These are phyloP conservation scores for Choreutis nemorana DNA, from an alignment of 2,888 invertebrate genomes.

Conservation along the genomic window DNA sequence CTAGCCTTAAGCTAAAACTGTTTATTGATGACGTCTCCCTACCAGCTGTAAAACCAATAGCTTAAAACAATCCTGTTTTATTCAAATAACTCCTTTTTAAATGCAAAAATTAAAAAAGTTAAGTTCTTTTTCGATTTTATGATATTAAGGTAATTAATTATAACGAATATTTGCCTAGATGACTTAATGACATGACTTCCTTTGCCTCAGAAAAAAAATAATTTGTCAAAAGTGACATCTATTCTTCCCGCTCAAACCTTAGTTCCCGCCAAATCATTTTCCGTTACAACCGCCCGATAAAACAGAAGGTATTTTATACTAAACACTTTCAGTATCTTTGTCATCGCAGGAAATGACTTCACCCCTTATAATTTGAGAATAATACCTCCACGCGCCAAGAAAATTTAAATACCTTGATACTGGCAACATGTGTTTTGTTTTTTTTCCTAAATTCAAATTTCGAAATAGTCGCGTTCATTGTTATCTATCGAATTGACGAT, in stretches of 20 bases:
- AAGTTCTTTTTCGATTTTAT: too few species aligned
- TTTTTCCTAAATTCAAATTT: constrained; percentile 7
- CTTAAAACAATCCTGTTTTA: too few species aligned
- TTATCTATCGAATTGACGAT: constrained; percentile 11
- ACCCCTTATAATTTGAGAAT: constrained; percentile 33
- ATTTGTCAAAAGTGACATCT: constrained; percentile 4
- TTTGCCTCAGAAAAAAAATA: constrained; percentile 2
- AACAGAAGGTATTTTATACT: constrained; percentile 16
- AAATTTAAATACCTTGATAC: constrained; percentile 22
- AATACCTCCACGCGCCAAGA: constrained; percentile 32
- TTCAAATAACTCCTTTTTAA: too few species aligned
- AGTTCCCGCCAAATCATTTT: constrained; percentile 24
- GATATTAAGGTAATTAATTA: too few species aligned
- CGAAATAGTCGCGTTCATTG: constrained; percentile 9
- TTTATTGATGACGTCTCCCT: background rate
- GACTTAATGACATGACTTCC: too few species aligned
- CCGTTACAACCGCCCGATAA: constrained; percentile 24
- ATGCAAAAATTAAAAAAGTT: too few species aligned
- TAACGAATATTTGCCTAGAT: too few species aligned
- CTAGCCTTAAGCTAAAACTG: constrained; percentile 6
- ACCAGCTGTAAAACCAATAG: too few species aligned
- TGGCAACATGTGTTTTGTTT: constrained; percentile 20
- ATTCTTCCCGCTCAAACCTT: constrained; percentile 3
- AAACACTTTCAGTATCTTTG: constrained; percentile 37
- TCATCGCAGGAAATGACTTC: constrained; percentile 53